Evolutionary conservation across 2,113 vertebrate genomes (phyloP).

Genomic region (Leptocoma aspasia): DNA sequence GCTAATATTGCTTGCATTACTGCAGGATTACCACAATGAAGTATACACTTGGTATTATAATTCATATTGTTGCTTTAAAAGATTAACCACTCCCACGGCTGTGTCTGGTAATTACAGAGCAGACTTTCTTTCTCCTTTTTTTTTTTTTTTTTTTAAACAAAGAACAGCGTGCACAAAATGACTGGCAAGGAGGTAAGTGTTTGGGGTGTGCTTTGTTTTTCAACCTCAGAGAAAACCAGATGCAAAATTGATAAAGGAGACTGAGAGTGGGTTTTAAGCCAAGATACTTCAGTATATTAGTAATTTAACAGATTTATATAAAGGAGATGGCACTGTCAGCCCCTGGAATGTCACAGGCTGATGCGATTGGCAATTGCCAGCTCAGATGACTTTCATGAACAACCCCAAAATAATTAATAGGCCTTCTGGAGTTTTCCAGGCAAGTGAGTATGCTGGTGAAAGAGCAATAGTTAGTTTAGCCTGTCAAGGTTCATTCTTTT

Average conservation of each 20-base stretch:
- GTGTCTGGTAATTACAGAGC: slow-evolving; percentile 61
- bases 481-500: slow-evolving; percentile 72
- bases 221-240: slow-evolving; percentile 33
- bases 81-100: slow-evolving; percentile 71
- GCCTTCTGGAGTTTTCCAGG: slow-evolving; percentile 57
- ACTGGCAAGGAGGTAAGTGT: slow-evolving; percentile 48
- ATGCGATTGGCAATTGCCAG: slow-evolving; percentile 21
- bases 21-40: slow-evolving; percentile 67
- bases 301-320: slow-evolving; percentile 34
- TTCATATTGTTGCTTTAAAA: slow-evolving; percentile 75
- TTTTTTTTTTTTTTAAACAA: background rate
- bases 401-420: slow-evolving; percentile 65
- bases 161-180: background rate
- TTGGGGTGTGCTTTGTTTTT: slow-evolving; percentile 52
- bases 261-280: background rate
- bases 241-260: slow-evolving; percentile 50
- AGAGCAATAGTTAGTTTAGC: slow-evolving; percentile 55
- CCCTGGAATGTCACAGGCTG: slow-evolving; percentile 32
- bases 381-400: slow-evolving; percentile 21
- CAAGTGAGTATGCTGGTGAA: slow-evolving; percentile 8
- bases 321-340: slow-evolving; percentile 10
- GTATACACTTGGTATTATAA: slow-evolving; percentile 72
- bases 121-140: background rate
- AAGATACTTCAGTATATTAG: slow-evolving; percentile 23
- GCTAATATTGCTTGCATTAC: slow-evolving; percentile 71